Conservation (phyloP, 2,888 invertebrate genomes). For the Neoitamus cyanurus region DNA sequence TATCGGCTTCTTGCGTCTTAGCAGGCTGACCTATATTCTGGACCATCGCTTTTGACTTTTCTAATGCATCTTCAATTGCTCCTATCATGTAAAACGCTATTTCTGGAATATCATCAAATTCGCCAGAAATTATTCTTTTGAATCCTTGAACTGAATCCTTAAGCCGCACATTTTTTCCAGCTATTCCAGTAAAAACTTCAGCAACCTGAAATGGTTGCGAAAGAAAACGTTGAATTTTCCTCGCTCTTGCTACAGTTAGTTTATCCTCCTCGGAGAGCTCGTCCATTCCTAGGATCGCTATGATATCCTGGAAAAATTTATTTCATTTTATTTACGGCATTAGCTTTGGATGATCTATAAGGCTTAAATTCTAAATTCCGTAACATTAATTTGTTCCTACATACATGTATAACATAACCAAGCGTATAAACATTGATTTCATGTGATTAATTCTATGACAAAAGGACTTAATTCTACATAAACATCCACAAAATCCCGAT, state of each 20-base stretch:
- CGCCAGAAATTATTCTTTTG: conserved; percentile 83
- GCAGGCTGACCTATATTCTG: conserved; percentile 50
- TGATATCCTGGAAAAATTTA: conserved; percentile 79
- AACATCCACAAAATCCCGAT: too few relatives aligned
- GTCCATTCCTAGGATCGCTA: conserved; percentile 94
- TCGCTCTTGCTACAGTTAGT: conserved; percentile 90
- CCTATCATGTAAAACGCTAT: conserved; percentile 98
- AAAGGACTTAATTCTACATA: too few relatives aligned
- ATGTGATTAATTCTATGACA: too few relatives aligned
- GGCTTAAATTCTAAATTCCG: too few relatives aligned
- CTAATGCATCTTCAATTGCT: conserved; percentile 87
- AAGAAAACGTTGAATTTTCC: conserved; percentile 94
- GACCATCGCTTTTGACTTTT: conserved; percentile 77
- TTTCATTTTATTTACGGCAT: too few relatives aligned
- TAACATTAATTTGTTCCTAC: too few relatives aligned
- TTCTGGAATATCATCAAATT: conserved; percentile 92
- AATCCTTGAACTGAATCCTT: conserved; percentile 91
- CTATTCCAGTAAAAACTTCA: conserved; percentile 93
- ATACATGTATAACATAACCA: too few relatives aligned
- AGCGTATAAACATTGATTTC: too few relatives aligned
- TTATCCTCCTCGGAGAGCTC: conserved; percentile 96
- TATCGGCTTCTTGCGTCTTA: not conserved
- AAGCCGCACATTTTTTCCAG: conserved; percentile 89
- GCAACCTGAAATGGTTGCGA: conserved; percentile 94
- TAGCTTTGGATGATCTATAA: too few relatives aligned